Evolutionary conservation across 2,888 invertebrate genomes (phyloP), one percentile per base, ranked within the genome.

Genomic region (Archips crataeganus): DNA sequence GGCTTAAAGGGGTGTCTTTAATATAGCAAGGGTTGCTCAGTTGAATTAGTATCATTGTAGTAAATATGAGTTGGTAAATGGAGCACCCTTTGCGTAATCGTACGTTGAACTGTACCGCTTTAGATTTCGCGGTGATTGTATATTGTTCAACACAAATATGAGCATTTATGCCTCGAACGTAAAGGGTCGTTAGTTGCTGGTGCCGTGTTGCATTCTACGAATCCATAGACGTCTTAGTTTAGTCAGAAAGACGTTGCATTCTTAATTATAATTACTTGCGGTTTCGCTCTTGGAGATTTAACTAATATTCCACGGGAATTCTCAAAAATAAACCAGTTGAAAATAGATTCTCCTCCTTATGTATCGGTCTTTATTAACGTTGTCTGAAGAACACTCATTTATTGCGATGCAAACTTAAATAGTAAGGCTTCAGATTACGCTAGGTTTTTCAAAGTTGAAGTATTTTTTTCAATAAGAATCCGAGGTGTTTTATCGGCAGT

Each of bases 1-100:
- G 71, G 63, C 11, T 36, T 64, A 63, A 8, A 11, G 11, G 15
- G 65, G 65, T 32, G 57, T 57, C 57, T 32, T 23, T 57, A 57
- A n/a, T 47, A 47, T 47, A 32, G 32, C 13, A 34, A 45, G 47
- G 63, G 63, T 47, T 47, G 47, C 63, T 34, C 63, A 32, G 47
- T 34, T 47, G 63, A 63, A 45, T 63, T 63, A 63, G 34, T 47
- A 63, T 57, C 57, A 57, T 34, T 63, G 47, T 63, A 13, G 47
- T 63, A 47, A 63, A 63, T 63, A 63, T 63, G 63, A 63, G n/a
- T 34, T n/a, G 8, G 54, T 9, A 63, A 63, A 45, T 45, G 45
- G 45, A 23, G 32, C 57, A 47, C 47, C 47, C 63, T 63, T 32
- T 6, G 3, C 13, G 47, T 32, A 47, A 47, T 63, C 9, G 63